Evolutionary conservation across 2,797 vertebrate species (phyloP).

Genomic region (Leptoclinus maculatus): DNA sequence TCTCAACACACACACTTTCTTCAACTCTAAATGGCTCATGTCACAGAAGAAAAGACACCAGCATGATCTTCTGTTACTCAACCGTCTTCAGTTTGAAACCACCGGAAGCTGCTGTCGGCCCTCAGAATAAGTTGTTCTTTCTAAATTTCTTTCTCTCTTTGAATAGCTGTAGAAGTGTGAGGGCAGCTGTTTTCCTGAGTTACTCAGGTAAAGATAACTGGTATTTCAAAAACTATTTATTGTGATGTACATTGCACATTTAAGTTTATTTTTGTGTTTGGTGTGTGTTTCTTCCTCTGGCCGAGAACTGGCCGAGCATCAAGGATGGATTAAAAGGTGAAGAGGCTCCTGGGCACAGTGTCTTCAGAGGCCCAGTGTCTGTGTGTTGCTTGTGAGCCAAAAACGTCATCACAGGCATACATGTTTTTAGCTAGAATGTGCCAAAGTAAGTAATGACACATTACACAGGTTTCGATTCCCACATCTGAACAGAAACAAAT

Average conservation of each 20-base stretch:
- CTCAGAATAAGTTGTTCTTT: background rate
- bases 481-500: background rate
- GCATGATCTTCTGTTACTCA: background rate
- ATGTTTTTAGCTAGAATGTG: background rate
- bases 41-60: conserved; percentile 15
- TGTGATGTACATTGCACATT: background rate
- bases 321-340: background rate
- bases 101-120: background rate
- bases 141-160: background rate
- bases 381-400: background rate
- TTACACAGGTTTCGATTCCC: background rate
- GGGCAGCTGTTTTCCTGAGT: too few relatives aligned
- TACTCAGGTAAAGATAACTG: too few relatives aligned
- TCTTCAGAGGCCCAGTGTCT: background rate
- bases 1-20: background rate
- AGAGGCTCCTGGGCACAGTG: background rate
- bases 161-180: background rate
- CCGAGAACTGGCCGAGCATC: background rate
- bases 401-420: too few relatives aligned
- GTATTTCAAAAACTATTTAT: background rate
- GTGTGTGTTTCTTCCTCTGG: background rate
- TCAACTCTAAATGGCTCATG: conserved; percentile 1
- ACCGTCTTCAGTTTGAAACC: background rate
- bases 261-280: background rate
- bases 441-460: background rate